Evolutionary conservation across 1,140 invertebrate species (phyloP), one percentile per base, ranked within the genome.

Genomic region (Neelides sp.): DNA sequence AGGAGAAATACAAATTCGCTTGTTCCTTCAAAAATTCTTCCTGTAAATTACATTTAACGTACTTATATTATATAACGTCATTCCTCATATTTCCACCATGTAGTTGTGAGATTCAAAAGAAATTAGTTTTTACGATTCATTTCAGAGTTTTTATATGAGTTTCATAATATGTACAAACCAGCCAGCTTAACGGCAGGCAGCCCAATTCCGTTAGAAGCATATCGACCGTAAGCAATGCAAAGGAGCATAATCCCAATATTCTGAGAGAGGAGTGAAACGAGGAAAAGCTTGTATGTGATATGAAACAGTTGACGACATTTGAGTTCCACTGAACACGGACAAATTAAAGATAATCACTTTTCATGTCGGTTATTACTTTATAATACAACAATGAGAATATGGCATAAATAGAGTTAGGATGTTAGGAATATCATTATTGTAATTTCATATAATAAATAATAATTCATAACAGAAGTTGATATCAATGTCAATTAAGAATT

Each of bases 261-360:
- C 64, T 85, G 78, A 23, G 75, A 64, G 2, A 76, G 61, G 3
- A 87, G 66, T 1, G 85, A 85, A 2, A 73, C 57, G 13, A 89
- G 71, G 64, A 83, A 94, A 52, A 93, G 65, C 65, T 89, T 87
- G 67, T 90, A 93, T 0, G 87, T 92, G 1, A 82, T 73, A 65
- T 94, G 89, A 28, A 91, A 72, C 1, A 93, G 66, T 64, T 88
- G 82, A 26, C 84, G 70, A 1, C 76, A 73, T 54, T 78, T 77
- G 4, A 92, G 66, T 62, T 85, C 77, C 47, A 80, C 75, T 77
- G 66, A n/a, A 72, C 66, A 45, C 50, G 47, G 55, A 51, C 55
- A 23, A 57, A 41, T 45, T 35, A n/a, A n/a, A n/a, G n/a, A n/a
- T n/a, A n/a, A n/a, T n/a, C n/a, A n/a, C n/a, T n/a, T n/a, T n/a